These are phyloP conservation scores for Caenorhabditis virilis DNA, from an alignment of 2,888 invertebrate genomes.

Conservation along the genomic window DNA sequence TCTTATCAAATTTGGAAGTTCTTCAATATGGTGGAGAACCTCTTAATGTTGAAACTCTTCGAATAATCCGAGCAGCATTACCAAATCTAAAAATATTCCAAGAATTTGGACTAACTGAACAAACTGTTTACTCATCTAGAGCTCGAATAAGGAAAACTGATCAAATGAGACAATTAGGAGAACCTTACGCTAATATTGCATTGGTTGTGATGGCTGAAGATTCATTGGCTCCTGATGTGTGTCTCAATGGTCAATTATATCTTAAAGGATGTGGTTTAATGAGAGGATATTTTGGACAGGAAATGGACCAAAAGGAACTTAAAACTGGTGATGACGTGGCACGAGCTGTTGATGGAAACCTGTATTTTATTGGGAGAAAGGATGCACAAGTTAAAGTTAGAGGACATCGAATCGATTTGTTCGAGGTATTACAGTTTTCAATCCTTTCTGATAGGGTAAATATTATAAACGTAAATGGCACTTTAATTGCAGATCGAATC, in stretches of 20 bases:
- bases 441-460: too few relatives aligned
- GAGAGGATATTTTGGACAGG: constrained; percentile 28
- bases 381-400: constrained; percentile 57
- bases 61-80: constrained; percentile 1
- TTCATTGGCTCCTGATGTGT: too few relatives aligned
- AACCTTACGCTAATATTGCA: constrained; percentile 33
- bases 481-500: constrained; percentile 21
- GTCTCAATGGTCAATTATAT: constrained; percentile 9
- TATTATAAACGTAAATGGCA: neutral
- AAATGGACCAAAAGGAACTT: neutral
- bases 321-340: neutral
- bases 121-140: constrained; percentile 54
- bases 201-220: too few relatives aligned
- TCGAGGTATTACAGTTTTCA: constrained; percentile 50
- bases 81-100: constrained; percentile 27
- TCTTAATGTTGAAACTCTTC: constrained; percentile 14
- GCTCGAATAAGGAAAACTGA: constrained; percentile 14
- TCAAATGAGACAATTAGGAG: constrained; percentile 35
- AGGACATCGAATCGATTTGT: constrained; percentile 55
- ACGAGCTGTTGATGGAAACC: neutral
- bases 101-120: constrained; percentile 61
- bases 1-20: constrained; percentile 17
- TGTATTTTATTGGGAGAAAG: constrained; percentile 47
- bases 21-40: constrained; percentile 58
- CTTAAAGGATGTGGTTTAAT: constrained; percentile 20